Evolutionary conservation across 2,888 invertebrate genomes (phyloP), one percentile per base, ranked within the genome.

Genomic region (Pinctada fucata): DNA sequence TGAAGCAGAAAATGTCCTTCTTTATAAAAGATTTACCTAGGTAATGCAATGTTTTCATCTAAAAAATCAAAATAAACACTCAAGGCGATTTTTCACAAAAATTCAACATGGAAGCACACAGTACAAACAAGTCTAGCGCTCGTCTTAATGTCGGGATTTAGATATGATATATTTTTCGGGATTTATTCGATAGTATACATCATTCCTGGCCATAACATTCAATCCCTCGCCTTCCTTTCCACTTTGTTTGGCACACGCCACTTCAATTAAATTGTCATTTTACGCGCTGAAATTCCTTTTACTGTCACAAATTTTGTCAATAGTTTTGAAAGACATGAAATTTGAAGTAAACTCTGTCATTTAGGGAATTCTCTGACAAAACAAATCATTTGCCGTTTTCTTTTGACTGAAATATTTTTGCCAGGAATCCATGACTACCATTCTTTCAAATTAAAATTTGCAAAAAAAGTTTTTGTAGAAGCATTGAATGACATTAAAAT

Each of bases 201-300:
- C 58, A 58, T 58, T 58, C 58, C 13, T 13, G 58, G 58, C 58
- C 6, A 58, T 58, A 58, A 58, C 58, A 58, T 58, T 31, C 58
- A 13, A 58, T 58, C 58, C 58, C 58, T 6, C 6, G 58, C 58
- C 16, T 68, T 68, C 47, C 16, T 13, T 47, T 47, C 16, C 16
- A 68, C 68, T 68, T 47, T 68, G 47, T 31, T 68, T 68, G 68
- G 45, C 68, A 68, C 68, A 68, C 68, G 68, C 68, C 58, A 58
- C 58, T 58, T 58, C 58, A 58, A 58, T 58, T 58, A 58, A 58
- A 58, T 58, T 58, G 58, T 58, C 6, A 58, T 58, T 58, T 58
- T 58, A 58, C 6, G 58, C 58, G 58, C 58, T 58, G 58, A 6
- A 58, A 58, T 58, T 13, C 58, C 6, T 58, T 58, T 58, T 13